Base-by-base conservation (phyloP, 2,888 invertebrate species). In the Slavum lentiscoides region DNA sequence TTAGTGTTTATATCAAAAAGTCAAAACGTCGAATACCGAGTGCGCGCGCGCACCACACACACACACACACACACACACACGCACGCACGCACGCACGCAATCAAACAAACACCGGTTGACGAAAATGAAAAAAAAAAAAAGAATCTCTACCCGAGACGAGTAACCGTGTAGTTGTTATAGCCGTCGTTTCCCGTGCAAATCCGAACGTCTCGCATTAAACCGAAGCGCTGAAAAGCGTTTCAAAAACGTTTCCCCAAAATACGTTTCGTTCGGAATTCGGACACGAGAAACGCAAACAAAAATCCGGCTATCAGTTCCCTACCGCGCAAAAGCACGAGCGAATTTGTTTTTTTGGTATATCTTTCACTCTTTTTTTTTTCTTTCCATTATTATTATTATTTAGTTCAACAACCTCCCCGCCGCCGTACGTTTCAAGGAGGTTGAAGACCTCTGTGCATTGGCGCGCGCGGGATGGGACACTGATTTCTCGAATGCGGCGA, bases 401-500 rank as follows among this genome's bases (percentile, higher is more conserved):
- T 80, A n/a, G 80, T 80, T 80, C 80, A 80, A 72, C 80, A 80
- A 80, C 80, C 80, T 80, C 70, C 80, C 80, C 55, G 66, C 72
- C 55, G 66, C 72, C 64, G 23, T 43, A 67, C 9, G 70, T 80
- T 72, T 55, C 72, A 72, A 80, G 80, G 80, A 80, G 80, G 80
- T 80, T 80, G 70, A 80, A 80, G 80, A 80, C 80, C 80, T 30
- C 70, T 30, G 30, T 30, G 30, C 30, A 30, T 30, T 3, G 55
- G 23, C 23, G 19, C 55, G 53, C 39, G 30, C 19, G 17, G 21
- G 55, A 39, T 23, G 64, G 37, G 30, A 59, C 77, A 53, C 5
- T 58, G 80, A 9, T 80, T 77, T 72, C 80, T 80, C 80, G 80
- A 80, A n/a, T n/a, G 30, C 76, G 61, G 5, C 23, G 58, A 49